Evolutionary conservation across 1,140 invertebrate genomes (phyloP).

Genomic region (Drosophila rhopaloa): DNA sequence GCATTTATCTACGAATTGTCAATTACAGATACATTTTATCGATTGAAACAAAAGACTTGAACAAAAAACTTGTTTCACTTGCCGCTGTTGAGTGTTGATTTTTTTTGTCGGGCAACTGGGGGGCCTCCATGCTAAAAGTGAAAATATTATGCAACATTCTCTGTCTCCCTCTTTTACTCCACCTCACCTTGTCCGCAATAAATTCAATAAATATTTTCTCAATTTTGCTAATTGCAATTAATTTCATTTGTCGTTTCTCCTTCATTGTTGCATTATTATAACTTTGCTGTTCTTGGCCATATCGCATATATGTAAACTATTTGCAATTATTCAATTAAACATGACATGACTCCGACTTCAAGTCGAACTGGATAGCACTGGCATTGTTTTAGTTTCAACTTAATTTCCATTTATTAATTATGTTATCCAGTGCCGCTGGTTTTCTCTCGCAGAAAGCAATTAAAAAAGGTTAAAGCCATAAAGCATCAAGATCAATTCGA

Average conservation of each 20-base stretch:
- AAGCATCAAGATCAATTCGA: constrained; percentile 37
- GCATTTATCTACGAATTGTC: constrained; percentile 30
- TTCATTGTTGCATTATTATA: constrained; percentile 49
- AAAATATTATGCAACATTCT: constrained; percentile 58
- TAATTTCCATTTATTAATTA: constrained; percentile 54
- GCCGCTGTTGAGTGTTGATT: constrained; percentile 4
- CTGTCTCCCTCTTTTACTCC: neutral
- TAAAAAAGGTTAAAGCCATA: constrained; percentile 22
- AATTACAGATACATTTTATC: constrained; percentile 42
- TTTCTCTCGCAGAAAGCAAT: constrained; percentile 15
- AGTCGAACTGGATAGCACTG: constrained; percentile 53
- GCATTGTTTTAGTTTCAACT: constrained; percentile 46
- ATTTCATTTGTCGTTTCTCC: constrained; percentile 59
- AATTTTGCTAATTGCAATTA: constrained; percentile 54
- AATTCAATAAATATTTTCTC: constrained; percentile 44
- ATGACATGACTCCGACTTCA: constrained; percentile 28
- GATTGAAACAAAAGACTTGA: constrained; percentile 63
- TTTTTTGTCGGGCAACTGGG: constrained; percentile 8
- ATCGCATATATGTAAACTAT: constrained; percentile 19
- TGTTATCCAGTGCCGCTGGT: constrained; percentile 20
- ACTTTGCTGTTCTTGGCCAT: constrained; percentile 43
- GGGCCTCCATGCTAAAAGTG: constrained; percentile 46
- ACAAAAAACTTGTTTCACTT: constrained; percentile 55
- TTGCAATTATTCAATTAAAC: constrained; percentile 57
- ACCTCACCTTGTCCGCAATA: constrained; percentile 47